Evolutionary conservation across 1,140 invertebrate species (phyloP).

Genomic region (Paralvinella palmiformis): DNA sequence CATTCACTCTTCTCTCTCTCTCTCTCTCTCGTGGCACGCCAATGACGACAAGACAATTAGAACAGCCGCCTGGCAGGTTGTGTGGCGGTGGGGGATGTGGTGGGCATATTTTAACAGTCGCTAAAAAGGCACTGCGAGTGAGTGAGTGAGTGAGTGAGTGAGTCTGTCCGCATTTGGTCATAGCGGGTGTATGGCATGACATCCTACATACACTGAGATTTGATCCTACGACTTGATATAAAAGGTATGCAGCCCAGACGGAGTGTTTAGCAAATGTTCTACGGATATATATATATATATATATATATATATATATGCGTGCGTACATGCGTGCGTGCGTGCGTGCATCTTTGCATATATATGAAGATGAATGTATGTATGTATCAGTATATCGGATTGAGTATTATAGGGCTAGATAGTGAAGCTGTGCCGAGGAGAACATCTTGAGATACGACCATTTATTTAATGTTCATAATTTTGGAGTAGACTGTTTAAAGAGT

Average conservation of each 20-base stretch:
- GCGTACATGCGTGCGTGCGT: not conserved
- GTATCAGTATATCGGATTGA: not conserved
- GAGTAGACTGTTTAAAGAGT: too few species aligned
- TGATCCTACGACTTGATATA: not conserved
- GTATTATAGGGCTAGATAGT: too few species aligned
- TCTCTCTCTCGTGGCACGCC: not conserved
- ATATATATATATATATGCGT: not conserved
- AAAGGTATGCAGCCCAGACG: not conserved
- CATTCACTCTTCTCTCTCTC: not conserved
- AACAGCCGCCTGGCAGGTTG: not conserved
- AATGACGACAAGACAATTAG: not conserved
- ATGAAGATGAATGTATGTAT: not conserved
- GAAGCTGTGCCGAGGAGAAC: too few species aligned
- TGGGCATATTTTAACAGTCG: too few species aligned
- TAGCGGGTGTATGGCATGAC: not conserved
- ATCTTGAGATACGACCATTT: too few species aligned
- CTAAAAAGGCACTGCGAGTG: not conserved
- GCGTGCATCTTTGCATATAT: not conserved
- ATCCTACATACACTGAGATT: not conserved
- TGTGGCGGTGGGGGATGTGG: too few species aligned
- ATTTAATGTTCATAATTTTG: too few species aligned
- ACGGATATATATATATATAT: not conserved
- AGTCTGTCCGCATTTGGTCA: not conserved
- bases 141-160: not conserved
- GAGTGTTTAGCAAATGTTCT: not conserved